These are phyloP conservation scores for Ivindomyrus marchei DNA, from an alignment of 2,113 vertebrate genomes.

Conservation along the genomic window DNA sequence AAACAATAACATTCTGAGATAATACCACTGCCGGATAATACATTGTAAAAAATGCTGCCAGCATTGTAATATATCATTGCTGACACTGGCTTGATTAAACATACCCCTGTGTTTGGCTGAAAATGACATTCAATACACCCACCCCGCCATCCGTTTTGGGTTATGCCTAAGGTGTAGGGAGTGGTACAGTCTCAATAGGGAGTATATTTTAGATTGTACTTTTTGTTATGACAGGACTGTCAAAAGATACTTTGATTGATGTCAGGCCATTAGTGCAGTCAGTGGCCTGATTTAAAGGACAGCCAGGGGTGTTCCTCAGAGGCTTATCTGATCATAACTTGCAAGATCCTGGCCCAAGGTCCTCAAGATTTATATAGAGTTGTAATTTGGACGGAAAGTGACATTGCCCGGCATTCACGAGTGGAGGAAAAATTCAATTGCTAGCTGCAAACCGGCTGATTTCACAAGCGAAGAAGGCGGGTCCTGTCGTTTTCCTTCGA, in stretches of 20 bases:
- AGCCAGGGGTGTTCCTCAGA: neutral
- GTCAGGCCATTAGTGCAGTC: neutral
- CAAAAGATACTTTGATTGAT: neutral
- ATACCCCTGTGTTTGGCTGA: neutral
- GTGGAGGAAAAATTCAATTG: neutral
- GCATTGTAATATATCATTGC: neutral
- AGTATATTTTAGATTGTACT: neutral
- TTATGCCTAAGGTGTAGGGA: neutral
- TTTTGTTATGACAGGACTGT: conserved; percentile 5
- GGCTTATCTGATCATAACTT: neutral
- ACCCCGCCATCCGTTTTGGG: neutral
- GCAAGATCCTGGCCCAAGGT: neutral
- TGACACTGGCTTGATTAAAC: neutral
- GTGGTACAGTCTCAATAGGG: neutral
- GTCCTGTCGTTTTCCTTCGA: neutral
- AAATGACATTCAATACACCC: neutral
- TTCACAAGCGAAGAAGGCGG: too few relatives aligned
- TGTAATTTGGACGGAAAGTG: neutral
- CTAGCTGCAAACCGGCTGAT: neutral
- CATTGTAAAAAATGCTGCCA: neutral
- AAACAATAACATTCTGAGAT: neutral
- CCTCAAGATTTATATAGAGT: neutral
- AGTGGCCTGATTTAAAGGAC: neutral
- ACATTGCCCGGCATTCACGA: neutral
- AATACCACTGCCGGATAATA: neutral